phyloP scores from a whole-genome alignment of 1,140 invertebrate species.

The Drosophila nasuta region DNA sequence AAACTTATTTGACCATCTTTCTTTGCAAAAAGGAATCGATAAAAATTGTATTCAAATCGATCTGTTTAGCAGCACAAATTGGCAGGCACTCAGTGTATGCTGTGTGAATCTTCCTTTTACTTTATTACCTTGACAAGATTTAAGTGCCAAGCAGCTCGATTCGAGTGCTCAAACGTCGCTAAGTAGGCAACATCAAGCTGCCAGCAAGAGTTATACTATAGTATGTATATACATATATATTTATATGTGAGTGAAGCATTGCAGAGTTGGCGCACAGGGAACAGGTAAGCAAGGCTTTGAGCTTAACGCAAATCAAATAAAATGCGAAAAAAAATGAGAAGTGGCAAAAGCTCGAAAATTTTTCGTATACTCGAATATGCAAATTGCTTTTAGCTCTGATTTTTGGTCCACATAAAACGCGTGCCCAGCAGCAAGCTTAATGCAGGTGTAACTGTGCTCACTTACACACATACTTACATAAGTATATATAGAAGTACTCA shows the following conservation, averaged over 20 bases:
- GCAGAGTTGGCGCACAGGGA: neutral
- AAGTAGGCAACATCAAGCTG: constrained; percentile 43
- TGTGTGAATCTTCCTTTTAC: constrained; percentile 22
- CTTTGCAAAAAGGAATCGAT: no score
- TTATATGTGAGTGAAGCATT: neutral
- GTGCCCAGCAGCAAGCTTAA: constrained; percentile 21
- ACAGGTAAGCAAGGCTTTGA: constrained; percentile 22
- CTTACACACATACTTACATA: neutral
- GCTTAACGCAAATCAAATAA: constrained; percentile 68
- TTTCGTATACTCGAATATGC: constrained; percentile 55
- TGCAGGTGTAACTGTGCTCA: constrained; percentile 16
- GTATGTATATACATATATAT: neutral
- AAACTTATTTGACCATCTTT: no score
- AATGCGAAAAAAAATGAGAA: constrained; percentile 69
- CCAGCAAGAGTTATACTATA: constrained; percentile 4
- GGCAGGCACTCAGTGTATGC: constrained; percentile 7
- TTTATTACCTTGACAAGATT: constrained; percentile 65
- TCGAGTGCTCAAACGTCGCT: constrained; percentile 25
- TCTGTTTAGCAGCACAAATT: neutral
- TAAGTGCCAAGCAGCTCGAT: constrained; percentile 44
- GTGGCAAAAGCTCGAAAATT: constrained; percentile 44
- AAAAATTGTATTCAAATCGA: neutral
- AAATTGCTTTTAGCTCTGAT: constrained; percentile 66
- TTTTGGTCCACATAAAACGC: constrained; percentile 28
- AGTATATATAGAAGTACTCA: neutral